Evolutionary conservation across 2,797 vertebrate genomes (phyloP), one percentile per base, ranked within the genome.

Genomic region (Xenops minutus): DNA sequence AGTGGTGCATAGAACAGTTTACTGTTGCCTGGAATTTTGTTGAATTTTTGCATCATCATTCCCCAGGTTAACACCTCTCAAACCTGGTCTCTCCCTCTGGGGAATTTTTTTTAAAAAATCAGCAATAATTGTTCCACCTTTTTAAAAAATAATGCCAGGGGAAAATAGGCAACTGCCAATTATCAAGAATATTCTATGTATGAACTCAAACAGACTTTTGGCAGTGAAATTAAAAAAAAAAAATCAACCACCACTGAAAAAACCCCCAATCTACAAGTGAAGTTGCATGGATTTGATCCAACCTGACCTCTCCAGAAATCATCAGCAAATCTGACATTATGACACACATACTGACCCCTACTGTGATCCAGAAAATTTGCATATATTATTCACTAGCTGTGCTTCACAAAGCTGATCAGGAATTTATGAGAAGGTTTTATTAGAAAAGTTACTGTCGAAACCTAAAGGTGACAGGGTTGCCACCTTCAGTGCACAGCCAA

Each of bases 241-340:
- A 26, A 10, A 3, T 1, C 20, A 62, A 24, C 8, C 12, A 34
- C 2, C 12, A 8, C 12, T 27, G n/a, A n/a, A n/a, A n/a, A n/a
- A n/a, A n/a, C n/a, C n/a, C n/a, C n/a, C n/a, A 29, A 6, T 3
- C 9, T 24, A 22, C 17, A 79, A 43, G 17, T 18, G 24, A 76
- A 80, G 76, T 20, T 66, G 14, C 36, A 46, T 85, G 75, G 14
- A 44, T 54, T 37, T 68, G 26, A 71, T 46, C 56, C 39, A 90
- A 86, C 68, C 4, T 14, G 41, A 76, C 44, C 26, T 56, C 15
- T 41, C 13, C 32, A 66, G 43, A 75, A 73, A 58, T 21, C 37
- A 64, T 44, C 79, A 88, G 17, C 32, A 93, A 74, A 62, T 46
- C 37, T 56, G 77, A 51, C 2, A 71, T 12, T 3, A 18, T 13